A percentile compares a stretch with the other conserved stretches of the same genome.
Evolutionary conservation across 2,888 invertebrate species (phyloP).

Genomic region (Zygaena filipendulae): DNA sequence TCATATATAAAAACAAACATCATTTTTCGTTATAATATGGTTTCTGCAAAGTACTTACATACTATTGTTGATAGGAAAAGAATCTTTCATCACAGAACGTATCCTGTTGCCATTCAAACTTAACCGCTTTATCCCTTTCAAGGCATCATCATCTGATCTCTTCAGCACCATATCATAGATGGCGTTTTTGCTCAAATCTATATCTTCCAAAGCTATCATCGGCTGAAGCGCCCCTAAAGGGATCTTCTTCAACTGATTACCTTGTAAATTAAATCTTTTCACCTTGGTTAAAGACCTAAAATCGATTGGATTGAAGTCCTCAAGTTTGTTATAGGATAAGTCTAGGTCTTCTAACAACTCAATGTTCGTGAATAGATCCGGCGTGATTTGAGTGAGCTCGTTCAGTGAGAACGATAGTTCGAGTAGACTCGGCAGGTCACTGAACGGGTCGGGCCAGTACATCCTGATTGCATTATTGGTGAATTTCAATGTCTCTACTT

Average conservation of each 20-base stretch:
- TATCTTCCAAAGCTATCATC: constrained; percentile 41
- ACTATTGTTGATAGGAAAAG: constrained; percentile 42
- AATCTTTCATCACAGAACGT: constrained; percentile 43
- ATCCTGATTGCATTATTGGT: constrained; percentile 50
- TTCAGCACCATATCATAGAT: constrained; percentile 42
- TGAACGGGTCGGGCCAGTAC: constrained; percentile 58
- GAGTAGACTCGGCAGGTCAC: constrained; percentile 41
- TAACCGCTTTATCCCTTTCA: constrained; percentile 42
- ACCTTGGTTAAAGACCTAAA: constrained; percentile 40
- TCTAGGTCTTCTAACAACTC: constrained; percentile 54
- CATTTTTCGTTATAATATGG: too few relatives aligned
- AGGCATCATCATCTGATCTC: constrained; percentile 27
- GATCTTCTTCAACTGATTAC: constrained; percentile 48
- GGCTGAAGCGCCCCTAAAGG: constrained; percentile 42
- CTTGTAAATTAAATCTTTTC: constrained; percentile 53
- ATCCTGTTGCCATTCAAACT: constrained; percentile 61
- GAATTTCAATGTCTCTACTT: constrained; percentile 45
- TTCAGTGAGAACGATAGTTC: constrained; percentile 60
- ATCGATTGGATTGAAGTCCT: constrained; percentile 40
- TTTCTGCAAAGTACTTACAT: constrained; percentile 50
- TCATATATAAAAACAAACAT: too few relatives aligned
- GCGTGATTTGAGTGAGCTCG: constrained; percentile 47
- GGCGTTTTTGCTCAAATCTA: constrained; percentile 62
- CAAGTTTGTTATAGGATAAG: constrained; percentile 59
- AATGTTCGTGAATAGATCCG: constrained; percentile 54